Evolutionary conservation across 2,888 invertebrate species (phyloP), one percentile per base, ranked within the genome.

Genomic region (Mimumesa dahlbomi): DNA sequence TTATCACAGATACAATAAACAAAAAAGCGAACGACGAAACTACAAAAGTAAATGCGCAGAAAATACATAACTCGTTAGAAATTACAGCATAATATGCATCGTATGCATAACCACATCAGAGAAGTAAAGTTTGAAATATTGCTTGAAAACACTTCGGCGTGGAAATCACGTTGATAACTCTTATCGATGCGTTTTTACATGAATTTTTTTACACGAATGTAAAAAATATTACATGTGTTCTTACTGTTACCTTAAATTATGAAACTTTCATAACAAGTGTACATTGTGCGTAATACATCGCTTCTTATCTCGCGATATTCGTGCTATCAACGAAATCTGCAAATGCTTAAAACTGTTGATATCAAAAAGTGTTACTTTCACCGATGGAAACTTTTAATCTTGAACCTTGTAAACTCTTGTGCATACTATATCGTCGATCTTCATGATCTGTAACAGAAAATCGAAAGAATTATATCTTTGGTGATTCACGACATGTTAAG

Each of bases 391-490:
- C 16, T 19, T 18, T 84, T 85, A 87, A 91, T 93, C 92, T 85
- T 92, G 91, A 78, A 91, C 90, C 87, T 94, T 94, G 92, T 95
- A 95, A 76, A 93, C 89, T 85, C 95, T 91, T 84, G 94, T 94
- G 90, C 94, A 94, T 70, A 93, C 93, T 46, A 95, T 91, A 82
- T 93, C 92, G 83, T 94, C 94, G 14, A 93, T 93, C 48, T 93
- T 94, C 92, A 95, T 93, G 19, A 93, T 91, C 95, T 95, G 90
- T 4, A 91, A 89, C 77, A 82, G 72, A 82, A 83, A 75, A 73
- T 72, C 1, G 22, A 13, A 21, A 48, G 5, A 29, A 29, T 29
- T 22, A 29, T 9, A 13, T 49, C 22, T 2, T n/a, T n/a, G n/a
- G n/a, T n/a, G n/a, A n/a, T n/a, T n/a, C n/a, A n/a, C n/a, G n/a